Evolutionary conservation across 2,888 invertebrate species (phyloP), one percentile per base, ranked within the genome.

Genomic region (Dasysyrphus albostriatus): DNA sequence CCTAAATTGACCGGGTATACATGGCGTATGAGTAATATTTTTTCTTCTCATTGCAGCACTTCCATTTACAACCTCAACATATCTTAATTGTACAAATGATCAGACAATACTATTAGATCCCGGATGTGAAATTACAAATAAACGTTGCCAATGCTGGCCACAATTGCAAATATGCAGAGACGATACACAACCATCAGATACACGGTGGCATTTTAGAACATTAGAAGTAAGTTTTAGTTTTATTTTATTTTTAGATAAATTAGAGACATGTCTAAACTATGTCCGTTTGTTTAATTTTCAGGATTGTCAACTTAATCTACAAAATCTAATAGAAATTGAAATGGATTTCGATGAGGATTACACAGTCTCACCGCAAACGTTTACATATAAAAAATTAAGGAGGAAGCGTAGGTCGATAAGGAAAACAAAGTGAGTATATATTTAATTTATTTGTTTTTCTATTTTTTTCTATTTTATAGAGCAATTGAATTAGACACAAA

Each of bases 331-430:
- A 83, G 91, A 93, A 91, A 90, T 92, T 87, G 92, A 93, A 91
- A 90, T 91, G 91, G 93, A 93, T 89, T 93, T 93, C 89, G 93
- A 93, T 89, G 93, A 92, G 90, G 93, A 93, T 90, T 93, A 92
- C 77, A 92, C 92, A 90, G 90, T 92, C 89, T 91, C 92, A 89
- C 92, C 93, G 90, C 91, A 91, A 90, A 91, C 91, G 89, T 92
- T 92, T 84, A 90, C 92, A 88, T 92, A 92, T 88, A 92, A 92
- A 88, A 92, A 92, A 89, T 83, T 92, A 49, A 90, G 92, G 89
- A 92, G 92, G 91, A 92, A 91, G 91, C 90, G 91, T 88, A 91
- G 91, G 89, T 90, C 91, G 58, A 65, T 90, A 73, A 89, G 89
- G 75, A 91, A 90, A 89, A 90, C 90, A 81, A 90, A 90, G 92